Evolutionary conservation across 37 sponge, comb jelly and placozoan genomes (phyloP).

Genomic region (Crambe crambe): DNA sequence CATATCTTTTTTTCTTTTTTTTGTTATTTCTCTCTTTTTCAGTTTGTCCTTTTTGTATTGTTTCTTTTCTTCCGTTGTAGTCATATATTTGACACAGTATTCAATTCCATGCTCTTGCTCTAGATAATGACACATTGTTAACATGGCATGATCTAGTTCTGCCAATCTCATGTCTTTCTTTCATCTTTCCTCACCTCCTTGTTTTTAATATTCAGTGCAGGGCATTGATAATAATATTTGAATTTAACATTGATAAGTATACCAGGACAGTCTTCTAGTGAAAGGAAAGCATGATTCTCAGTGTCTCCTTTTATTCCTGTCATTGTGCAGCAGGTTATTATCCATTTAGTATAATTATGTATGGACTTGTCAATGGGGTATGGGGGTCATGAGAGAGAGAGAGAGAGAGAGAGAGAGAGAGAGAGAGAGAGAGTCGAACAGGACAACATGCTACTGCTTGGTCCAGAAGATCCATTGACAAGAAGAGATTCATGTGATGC

Average conservation of each 20-base stretch:
- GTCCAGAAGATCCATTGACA: no score
- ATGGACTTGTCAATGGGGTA: no score
- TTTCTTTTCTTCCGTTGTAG: slow-evolving; percentile 33
- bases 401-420: no score
- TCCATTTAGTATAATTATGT: no score
- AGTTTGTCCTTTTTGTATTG: slow-evolving; percentile 36
- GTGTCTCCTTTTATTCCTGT: no score
- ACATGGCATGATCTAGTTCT: background rate
- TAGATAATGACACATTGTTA: background rate
- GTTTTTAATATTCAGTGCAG: slow-evolving; percentile 9
- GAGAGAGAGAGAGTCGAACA: no score
- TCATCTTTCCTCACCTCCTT: background rate
- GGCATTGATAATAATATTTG: slow-evolving; percentile 12
- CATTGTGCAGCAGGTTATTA: no score
- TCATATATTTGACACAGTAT: background rate
- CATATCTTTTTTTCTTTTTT: background rate
- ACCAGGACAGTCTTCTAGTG: background rate
- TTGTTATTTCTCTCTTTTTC: background rate
- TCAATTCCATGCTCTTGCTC: background rate
- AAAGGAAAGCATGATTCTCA: no score
- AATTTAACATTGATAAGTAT: background rate
- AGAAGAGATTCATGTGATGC: no score
- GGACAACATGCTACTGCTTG: no score
- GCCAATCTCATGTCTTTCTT: background rate
- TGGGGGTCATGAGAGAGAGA: no score